phyloP scores from a whole-genome alignment of 2,113 vertebrate species.

The Entosphenus tridentatus region DNA sequence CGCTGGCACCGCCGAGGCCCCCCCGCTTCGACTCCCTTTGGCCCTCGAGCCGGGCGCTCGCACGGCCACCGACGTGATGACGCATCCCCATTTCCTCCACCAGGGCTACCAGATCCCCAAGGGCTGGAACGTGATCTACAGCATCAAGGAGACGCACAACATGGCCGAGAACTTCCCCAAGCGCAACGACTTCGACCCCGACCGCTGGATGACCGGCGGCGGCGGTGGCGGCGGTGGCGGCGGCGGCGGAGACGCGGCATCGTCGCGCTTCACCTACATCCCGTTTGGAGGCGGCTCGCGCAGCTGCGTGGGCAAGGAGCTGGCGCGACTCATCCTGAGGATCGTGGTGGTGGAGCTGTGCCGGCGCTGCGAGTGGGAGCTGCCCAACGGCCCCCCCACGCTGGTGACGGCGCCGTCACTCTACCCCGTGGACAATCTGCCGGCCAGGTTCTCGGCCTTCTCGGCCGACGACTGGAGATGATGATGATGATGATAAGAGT shows the following conservation, averaged over 20 bases:
- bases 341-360: slow-evolving; percentile 68
- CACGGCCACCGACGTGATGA: too few species aligned
- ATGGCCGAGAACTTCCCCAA: slow-evolving; percentile 74
- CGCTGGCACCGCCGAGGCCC: too few species aligned
- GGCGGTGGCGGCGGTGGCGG: slow-evolving; percentile 17
- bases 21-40: too few species aligned
- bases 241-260: slow-evolving; percentile 66
- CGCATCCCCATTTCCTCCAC: background rate
- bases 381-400: slow-evolving; percentile 66
- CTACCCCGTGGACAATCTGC: slow-evolving; percentile 66
- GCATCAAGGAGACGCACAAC: slow-evolving; percentile 91
- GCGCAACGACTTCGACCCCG: slow-evolving; percentile 57
- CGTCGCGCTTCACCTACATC: slow-evolving; percentile 83
- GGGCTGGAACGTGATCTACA: slow-evolving; percentile 97
- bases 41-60: too few species aligned
- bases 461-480: too few species aligned
- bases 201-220: slow-evolving; percentile 31
- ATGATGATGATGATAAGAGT: too few species aligned
- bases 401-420: slow-evolving; percentile 68
- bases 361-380: slow-evolving; percentile 68
- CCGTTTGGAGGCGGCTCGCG: slow-evolving; percentile 73
- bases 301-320: slow-evolving; percentile 81
- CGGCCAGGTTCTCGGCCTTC: slow-evolving; percentile 58
- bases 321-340: slow-evolving; percentile 82
- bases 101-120: slow-evolving; percentile 96